Conservation (phyloP, 2,888 invertebrate species). For the Eumacrocentrus americanus region DNA sequence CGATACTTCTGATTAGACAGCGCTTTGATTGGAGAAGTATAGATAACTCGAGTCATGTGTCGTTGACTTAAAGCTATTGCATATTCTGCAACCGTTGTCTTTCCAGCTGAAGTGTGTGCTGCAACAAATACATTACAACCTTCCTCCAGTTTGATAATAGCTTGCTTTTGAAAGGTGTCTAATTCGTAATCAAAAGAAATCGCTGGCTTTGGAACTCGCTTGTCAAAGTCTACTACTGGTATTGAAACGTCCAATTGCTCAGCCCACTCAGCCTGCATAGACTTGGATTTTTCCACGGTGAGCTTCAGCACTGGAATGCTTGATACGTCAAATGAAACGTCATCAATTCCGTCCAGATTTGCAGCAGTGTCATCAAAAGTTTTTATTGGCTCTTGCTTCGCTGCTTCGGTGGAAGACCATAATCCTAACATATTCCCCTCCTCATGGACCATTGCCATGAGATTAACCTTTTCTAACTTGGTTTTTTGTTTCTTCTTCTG, state of each 20-base stretch:
- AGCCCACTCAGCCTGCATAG: slow-evolving; percentile 80
- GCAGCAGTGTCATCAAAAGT: slow-evolving; percentile 41
- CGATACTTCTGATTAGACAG: slow-evolving; percentile 98
- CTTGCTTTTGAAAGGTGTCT: slow-evolving; percentile 97
- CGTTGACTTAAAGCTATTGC: slow-evolving; percentile 94
- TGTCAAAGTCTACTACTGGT: slow-evolving; percentile 81
- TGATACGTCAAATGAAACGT: slow-evolving; percentile 43
- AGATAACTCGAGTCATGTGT: slow-evolving; percentile 91
- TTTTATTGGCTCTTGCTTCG: slow-evolving; percentile 27
- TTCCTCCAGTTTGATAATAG: slow-evolving; percentile 91
- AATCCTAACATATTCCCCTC: slow-evolving; percentile 67
- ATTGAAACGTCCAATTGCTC: slow-evolving; percentile 82
- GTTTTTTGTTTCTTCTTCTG: slow-evolving; percentile 33
- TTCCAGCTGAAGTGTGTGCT: slow-evolving; percentile 98
- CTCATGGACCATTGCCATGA: slow-evolving; percentile 68
- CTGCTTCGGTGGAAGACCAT: slow-evolving; percentile 41
- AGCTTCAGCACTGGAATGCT: slow-evolving; percentile 73
- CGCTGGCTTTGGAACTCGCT: slow-evolving; percentile 83
- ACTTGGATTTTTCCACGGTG: slow-evolving; percentile 62
- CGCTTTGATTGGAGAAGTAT: slow-evolving; percentile 99
- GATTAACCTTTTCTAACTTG: slow-evolving; percentile 62
- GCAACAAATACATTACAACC: slow-evolving; percentile 97
- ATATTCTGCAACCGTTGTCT: slow-evolving; percentile 99
- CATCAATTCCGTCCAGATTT: slow-evolving; percentile 28
- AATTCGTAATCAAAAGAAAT: slow-evolving; percentile 88